Evolutionary conservation across 2,888 invertebrate species (phyloP).

Genomic region (Laothoe populi): DNA sequence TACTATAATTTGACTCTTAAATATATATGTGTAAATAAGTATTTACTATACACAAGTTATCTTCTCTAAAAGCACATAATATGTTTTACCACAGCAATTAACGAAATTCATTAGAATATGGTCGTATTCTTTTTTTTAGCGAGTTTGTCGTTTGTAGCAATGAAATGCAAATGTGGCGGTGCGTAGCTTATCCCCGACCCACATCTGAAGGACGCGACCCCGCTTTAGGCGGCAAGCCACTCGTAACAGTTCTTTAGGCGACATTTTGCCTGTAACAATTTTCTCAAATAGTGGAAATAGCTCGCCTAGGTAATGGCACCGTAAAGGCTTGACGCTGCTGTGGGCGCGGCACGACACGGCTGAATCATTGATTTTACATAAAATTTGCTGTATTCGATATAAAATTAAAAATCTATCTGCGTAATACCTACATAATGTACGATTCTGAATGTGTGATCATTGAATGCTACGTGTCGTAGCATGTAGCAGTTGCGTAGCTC

Average conservation of each 20-base stretch:
- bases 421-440: neutral
- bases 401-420: neutral
- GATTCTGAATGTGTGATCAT: neutral
- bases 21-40: too few species aligned
- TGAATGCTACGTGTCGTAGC: conserved; percentile 18
- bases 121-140: conserved; percentile 58
- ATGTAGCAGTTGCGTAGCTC: conserved; percentile 20
- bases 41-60: too few species aligned
- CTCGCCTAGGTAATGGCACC: conserved; percentile 22
- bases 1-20: too few species aligned
- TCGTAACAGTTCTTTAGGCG: conserved; percentile 35
- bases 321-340: conserved; percentile 25
- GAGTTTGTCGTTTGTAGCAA: conserved; percentile 57
- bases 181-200: conserved; percentile 79
- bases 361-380: conserved; percentile 12
- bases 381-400: neutral
- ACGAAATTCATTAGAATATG: conserved; percentile 54
- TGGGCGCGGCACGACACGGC: conserved; percentile 19
- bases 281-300: conserved; percentile 30
- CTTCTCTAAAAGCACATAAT: too few species aligned
- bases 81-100: neutral
- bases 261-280: conserved; percentile 35
- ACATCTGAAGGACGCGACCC: conserved; percentile 78
- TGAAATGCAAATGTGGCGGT: conserved; percentile 78
- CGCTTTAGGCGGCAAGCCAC: conserved; percentile 53